Evolutionary conservation across 2,888 invertebrate genomes (phyloP).

Genomic region (Drosophila siamana): DNA sequence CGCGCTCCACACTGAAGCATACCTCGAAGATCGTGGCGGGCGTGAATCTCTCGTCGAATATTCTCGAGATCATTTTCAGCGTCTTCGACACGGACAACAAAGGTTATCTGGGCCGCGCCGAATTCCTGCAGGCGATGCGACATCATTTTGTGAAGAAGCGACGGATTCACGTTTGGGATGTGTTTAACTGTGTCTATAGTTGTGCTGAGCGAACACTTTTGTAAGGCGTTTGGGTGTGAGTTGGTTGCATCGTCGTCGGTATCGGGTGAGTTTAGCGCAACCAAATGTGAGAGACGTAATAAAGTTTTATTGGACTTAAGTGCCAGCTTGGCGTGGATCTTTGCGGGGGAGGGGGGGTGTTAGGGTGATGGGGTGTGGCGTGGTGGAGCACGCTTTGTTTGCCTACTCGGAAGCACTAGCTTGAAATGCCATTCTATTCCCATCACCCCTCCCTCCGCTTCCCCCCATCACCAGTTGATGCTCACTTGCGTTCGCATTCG

Average conservation of each 20-base stretch:
- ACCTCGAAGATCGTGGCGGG: conserved; percentile 34
- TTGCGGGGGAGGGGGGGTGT: background rate
- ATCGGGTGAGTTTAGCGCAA: too few relatives aligned
- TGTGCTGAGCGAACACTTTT: background rate
- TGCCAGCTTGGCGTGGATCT: conserved; percentile 25
- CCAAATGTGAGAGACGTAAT: conserved; percentile 2
- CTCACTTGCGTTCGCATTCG: background rate
- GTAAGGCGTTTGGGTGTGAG: too few relatives aligned
- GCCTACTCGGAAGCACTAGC: conserved; percentile 6
- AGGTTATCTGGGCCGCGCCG: conserved; percentile 31
- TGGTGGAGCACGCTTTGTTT: conserved; percentile 1
- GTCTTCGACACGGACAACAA: conserved; percentile 52
- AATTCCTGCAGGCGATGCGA: conserved; percentile 26
- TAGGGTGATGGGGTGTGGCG: too few relatives aligned
- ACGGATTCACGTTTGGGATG: background rate
- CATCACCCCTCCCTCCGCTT: background rate
- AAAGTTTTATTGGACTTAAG: conserved; percentile 25
- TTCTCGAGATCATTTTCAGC: conserved; percentile 47
- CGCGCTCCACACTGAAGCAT: conserved; percentile 23
- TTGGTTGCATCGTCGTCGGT: too few relatives aligned
- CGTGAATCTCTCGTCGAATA: conserved; percentile 16
- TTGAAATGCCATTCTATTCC: too few relatives aligned
- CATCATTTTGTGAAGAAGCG: conserved; percentile 5
- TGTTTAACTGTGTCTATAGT: background rate
- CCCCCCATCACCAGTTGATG: too few relatives aligned